Evolutionary conservation across 2,797 vertebrate species (phyloP).

Genomic region (Harpagifer antarcticus): DNA sequence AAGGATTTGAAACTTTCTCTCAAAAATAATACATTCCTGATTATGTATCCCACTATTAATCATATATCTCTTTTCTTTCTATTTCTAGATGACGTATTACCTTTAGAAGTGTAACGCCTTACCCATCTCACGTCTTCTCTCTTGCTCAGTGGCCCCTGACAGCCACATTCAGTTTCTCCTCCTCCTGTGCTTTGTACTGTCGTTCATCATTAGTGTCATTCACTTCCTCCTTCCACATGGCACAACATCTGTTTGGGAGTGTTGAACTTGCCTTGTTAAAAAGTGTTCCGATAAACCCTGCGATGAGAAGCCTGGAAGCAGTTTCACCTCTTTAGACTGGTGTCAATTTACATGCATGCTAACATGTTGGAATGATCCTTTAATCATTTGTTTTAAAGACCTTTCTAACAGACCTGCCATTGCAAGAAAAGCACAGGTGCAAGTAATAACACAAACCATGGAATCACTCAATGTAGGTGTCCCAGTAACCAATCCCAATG

Average conservation of each 20-base stretch:
- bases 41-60: neutral
- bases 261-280: slow-evolving; percentile 46
- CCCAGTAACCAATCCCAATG: neutral
- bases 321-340: slow-evolving; percentile 32
- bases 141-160: slow-evolving; percentile 50
- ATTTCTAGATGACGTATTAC: slow-evolving; percentile 12
- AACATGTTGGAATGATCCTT: neutral
- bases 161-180: slow-evolving; percentile 56
- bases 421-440: neutral
- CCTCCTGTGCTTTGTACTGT: slow-evolving; percentile 59
- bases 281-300: slow-evolving; percentile 39
- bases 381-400: neutral
- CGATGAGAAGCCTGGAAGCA: slow-evolving; percentile 28
- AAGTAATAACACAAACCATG: neutral
- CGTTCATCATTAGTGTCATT: slow-evolving; percentile 70
- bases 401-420: neutral
- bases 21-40: neutral
- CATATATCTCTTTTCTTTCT: neutral
- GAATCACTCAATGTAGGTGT: neutral
- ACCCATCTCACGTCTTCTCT: slow-evolving; percentile 24
- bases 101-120: slow-evolving; percentile 13
- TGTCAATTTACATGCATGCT: slow-evolving; percentile 22
- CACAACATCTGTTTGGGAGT: slow-evolving; percentile 70
- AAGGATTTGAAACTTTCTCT: neutral
- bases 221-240: slow-evolving; percentile 57